Evolutionary conservation across 1,140 invertebrate species (phyloP).

Genomic region (Drosophila mauritiana): DNA sequence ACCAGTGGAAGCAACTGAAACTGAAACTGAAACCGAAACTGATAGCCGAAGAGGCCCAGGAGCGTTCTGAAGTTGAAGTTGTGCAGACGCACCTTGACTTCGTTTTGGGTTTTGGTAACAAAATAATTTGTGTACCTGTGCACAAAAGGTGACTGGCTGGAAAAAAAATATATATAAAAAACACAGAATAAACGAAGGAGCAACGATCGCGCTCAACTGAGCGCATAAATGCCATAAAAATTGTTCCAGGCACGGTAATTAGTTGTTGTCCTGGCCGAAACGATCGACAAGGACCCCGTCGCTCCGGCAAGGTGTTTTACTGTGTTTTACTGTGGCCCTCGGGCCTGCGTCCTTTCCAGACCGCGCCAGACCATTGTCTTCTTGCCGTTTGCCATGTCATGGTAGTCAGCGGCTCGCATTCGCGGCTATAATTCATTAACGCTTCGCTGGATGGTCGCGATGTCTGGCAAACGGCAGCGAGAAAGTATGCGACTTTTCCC

Average conservation of each 20-base stretch:
- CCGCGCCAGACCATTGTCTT: conserved; percentile 17
- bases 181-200: conserved; percentile 10
- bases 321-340: conserved; percentile 61
- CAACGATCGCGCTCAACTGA: conserved; percentile 73
- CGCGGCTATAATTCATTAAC: conserved; percentile 81
- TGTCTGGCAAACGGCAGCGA: conserved; percentile 41
- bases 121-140: conserved; percentile 81
- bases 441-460: conserved; percentile 63
- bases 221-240: conserved; percentile 82
- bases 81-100: conserved; percentile 48
- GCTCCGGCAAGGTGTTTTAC: conserved; percentile 65
- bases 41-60: conserved; percentile 24
- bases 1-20: conserved; percentile 1
- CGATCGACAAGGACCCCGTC: conserved; percentile 42
- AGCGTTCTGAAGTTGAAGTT: conserved; percentile 13
- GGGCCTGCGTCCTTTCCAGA: conserved; percentile 8
- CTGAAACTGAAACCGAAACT: conserved; percentile 28
- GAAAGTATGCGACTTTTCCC: conserved; percentile 74
- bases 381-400: conserved; percentile 25
- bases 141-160: conserved; percentile 50
- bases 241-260: conserved; percentile 81
- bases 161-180: not conserved
- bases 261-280: conserved; percentile 73
- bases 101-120: conserved; percentile 50
- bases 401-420: conserved; percentile 53